Conservation (phyloP, 2,113 vertebrate genomes). For the Corydoras maculifer region DNA sequence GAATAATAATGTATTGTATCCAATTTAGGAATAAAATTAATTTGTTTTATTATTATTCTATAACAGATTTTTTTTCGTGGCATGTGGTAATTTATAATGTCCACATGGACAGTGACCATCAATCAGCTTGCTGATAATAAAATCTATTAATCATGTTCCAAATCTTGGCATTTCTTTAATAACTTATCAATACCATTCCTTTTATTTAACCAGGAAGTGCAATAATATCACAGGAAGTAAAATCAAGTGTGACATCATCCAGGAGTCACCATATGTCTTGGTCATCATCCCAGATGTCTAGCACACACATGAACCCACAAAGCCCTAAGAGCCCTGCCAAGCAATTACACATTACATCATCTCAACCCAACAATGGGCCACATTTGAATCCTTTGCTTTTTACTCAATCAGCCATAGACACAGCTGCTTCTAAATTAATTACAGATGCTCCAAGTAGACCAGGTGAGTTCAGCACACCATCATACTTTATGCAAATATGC, state of each 20-base stretch:
- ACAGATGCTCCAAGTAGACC: constrained; percentile 50
- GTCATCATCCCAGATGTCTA: no score
- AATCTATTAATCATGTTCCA: no score
- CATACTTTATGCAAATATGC: not conserved
- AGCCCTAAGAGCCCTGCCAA: not conserved
- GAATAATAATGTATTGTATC: no score
- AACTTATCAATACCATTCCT: not conserved
- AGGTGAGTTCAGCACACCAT: constrained; percentile 48
- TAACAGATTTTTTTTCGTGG: no score
- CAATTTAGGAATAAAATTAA: no score
- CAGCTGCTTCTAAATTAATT: constrained; percentile 35
- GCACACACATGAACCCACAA: no score
- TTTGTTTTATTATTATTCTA: no score
- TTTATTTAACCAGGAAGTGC: not conserved
- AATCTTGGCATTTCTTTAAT: no score
- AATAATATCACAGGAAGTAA: not conserved
- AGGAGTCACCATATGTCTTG: constrained; percentile 31
- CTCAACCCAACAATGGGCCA: constrained; percentile 1
- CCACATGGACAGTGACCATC: no score
- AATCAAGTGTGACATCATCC: constrained; percentile 4
- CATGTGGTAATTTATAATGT: no score
- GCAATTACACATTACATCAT: not conserved
- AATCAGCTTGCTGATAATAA: no score
- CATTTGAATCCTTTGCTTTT: constrained; percentile 42
- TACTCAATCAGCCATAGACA: constrained; percentile 28